These are phyloP conservation scores for Paedocypris sp. DNA, from an alignment of 2,113 vertebrate species.

Conservation along the genomic window DNA sequence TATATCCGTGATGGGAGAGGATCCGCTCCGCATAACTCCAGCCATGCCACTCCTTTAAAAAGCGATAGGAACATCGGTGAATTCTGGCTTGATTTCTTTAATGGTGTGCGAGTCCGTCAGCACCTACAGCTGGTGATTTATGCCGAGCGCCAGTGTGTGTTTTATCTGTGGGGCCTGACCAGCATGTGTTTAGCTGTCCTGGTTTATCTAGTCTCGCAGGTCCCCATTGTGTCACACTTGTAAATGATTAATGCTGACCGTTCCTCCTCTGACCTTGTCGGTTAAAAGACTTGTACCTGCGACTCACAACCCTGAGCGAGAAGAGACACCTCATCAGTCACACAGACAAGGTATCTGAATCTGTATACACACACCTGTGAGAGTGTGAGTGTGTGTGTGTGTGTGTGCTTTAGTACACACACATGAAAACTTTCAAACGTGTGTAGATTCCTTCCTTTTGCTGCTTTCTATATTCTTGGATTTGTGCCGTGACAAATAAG, in stretches of 20 bases:
- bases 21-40: no score
- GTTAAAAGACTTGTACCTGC: constrained; percentile 62
- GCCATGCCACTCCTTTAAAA: no score
- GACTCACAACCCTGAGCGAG: constrained; percentile 43
- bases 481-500: no score
- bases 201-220: constrained; percentile 50
- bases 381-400: no score
- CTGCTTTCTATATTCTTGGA: no score
- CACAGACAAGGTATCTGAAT: constrained; percentile 15
- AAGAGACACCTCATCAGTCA: constrained; percentile 38
- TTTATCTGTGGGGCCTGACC: constrained; percentile 51
- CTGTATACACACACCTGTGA: no score
- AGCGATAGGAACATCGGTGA: no score
- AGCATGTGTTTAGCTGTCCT: constrained; percentile 44
- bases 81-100: background rate
- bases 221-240: constrained; percentile 40
- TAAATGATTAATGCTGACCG: constrained; percentile 61
- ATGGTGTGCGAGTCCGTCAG: background rate
- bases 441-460: no score
- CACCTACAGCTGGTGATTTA: constrained; percentile 34
- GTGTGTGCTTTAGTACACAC: no score
- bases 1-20: constrained; percentile 48
- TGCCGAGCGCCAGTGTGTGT: constrained; percentile 38
- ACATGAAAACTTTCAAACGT: no score
- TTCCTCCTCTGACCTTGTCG: constrained; percentile 58